A percentile compares a stretch with the other conserved stretches of the same genome.
Evolutionary conservation across 2,888 invertebrate genomes (phyloP).

Genomic region (Drosophila prolongata): DNA sequence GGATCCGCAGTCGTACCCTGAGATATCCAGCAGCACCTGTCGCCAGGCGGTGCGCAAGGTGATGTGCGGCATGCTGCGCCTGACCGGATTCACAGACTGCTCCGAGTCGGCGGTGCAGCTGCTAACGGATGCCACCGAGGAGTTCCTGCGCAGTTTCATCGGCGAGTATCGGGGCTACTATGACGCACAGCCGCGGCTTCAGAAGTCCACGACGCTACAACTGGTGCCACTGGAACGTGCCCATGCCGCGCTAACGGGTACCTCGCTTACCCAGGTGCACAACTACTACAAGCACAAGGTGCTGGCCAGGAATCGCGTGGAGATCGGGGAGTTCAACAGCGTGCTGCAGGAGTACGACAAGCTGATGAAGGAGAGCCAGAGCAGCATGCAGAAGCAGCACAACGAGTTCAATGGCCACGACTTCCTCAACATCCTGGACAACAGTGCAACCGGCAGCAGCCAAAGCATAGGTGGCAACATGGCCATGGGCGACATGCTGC

Average conservation of each 20-base stretch:
- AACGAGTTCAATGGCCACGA: constrained; percentile 82
- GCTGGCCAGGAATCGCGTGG: constrained; percentile 80
- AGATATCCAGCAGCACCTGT: constrained; percentile 73
- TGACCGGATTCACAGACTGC: constrained; percentile 83
- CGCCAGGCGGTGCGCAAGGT: constrained; percentile 80
- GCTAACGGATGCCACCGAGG: constrained; percentile 82
- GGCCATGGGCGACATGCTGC: constrained; percentile 59
- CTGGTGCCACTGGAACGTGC: constrained; percentile 79
- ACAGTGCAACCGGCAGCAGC: constrained; percentile 67
- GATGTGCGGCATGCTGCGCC: constrained; percentile 82
- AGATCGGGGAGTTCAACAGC: constrained; percentile 82
- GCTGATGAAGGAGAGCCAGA: constrained; percentile 84
- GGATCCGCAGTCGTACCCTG: constrained; percentile 69
- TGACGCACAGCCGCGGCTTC: constrained; percentile 50
- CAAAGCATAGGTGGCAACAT: constrained; percentile 52
- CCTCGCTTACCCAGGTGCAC: constrained; percentile 81
- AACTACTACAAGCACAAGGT: constrained; percentile 84
- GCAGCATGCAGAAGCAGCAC: constrained; percentile 77
- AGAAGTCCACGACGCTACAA: constrained; percentile 64
- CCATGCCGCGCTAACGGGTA: constrained; percentile 78
- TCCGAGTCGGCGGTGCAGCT: constrained; percentile 80
- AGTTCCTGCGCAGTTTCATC: constrained; percentile 81
- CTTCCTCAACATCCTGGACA: constrained; percentile 81
- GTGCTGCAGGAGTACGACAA: constrained; percentile 83
- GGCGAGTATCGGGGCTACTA: constrained; percentile 60